Evolutionary conservation across 1,140 invertebrate genomes (phyloP), one percentile per base, ranked within the genome.

Genomic region (Thaumetopoea pityocampa): DNA sequence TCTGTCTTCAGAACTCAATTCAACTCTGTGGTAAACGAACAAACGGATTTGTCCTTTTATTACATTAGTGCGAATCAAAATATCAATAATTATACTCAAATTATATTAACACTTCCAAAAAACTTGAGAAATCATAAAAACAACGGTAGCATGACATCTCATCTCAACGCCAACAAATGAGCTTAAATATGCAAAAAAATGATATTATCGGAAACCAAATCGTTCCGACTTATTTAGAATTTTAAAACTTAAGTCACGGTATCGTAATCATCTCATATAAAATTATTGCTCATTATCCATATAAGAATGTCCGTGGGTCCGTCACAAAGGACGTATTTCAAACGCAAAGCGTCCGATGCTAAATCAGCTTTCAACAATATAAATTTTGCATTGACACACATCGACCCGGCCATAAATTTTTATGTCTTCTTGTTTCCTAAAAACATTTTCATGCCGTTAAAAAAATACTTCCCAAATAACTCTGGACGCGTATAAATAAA

Each of bases 401-500:
- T 80, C 65, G 79, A 46, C 36, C 62, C 67, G 50, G 51, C 70
- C 63, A 81, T 83, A 83, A 83, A 83, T 76, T 68, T 76, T 56
- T 48, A 40, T 35, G 47, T 77, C 74, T 66, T 80, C 77, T 83
- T 83, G 77, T 83, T 80, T 67, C 59, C 66, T 61, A 67, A 57
- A 57, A 76, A 73, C 67, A 78, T 77, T 82, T 82, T 78, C 79
- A 83, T 83, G 71, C 71, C 65, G 70, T 33, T 72, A 66, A 76
- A 81, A 78, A 77, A 79, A 79, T 79, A 70, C 68, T 79, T 78
- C 72, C 73, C 67, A 78, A 81, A 83, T 83, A 80, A 69, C 79
- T 79, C 52, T 51, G 68, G 51, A 64, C 51, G 61, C 51, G 45
- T 60, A 83, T 81, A 83, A 83, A 81, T 83, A 83, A 69, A 63